phyloP scores from a whole-genome alignment of 2,888 invertebrate species.

The Syrista parreyssii region DNA sequence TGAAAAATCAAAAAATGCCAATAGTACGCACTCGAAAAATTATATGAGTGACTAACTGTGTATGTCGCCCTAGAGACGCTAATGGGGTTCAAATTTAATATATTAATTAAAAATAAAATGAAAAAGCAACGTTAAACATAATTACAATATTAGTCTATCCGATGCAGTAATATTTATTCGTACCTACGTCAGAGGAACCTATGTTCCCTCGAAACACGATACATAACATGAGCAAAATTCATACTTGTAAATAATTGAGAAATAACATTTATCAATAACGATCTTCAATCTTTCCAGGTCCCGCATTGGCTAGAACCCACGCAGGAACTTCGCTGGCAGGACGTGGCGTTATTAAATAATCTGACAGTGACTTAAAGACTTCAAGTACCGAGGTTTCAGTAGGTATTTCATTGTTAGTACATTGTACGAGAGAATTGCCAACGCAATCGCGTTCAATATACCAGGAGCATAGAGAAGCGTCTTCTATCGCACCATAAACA shows the following conservation, averaged over 20 bases:
- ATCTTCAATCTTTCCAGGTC: neutral
- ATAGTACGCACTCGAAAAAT: constrained; percentile 9
- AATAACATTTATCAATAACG: too few relatives aligned
- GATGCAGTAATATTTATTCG: too few relatives aligned
- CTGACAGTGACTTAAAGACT: neutral
- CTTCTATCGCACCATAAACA: neutral
- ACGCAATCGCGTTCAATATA: neutral
- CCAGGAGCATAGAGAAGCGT: neutral
- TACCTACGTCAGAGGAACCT: too few relatives aligned
- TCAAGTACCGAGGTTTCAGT: neutral
- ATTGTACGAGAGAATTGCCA: neutral
- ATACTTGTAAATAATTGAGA: too few relatives aligned
- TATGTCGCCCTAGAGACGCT: too few relatives aligned
- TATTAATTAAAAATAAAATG: too few relatives aligned
- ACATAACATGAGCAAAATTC: too few relatives aligned
- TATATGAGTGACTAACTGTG: too few relatives aligned
- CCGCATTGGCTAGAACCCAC: neutral
- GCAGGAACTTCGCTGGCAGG: neutral
- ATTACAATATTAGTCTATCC: too few relatives aligned
- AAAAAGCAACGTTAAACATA: too few relatives aligned
- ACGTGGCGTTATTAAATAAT: neutral
- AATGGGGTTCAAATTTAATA: too few relatives aligned
- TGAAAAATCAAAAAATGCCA: constrained; percentile 44
- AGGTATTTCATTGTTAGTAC: neutral
- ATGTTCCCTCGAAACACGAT: too few relatives aligned